Base-by-base conservation (phyloP, 2,113 vertebrate species). In the Castor canadensis region DNA sequence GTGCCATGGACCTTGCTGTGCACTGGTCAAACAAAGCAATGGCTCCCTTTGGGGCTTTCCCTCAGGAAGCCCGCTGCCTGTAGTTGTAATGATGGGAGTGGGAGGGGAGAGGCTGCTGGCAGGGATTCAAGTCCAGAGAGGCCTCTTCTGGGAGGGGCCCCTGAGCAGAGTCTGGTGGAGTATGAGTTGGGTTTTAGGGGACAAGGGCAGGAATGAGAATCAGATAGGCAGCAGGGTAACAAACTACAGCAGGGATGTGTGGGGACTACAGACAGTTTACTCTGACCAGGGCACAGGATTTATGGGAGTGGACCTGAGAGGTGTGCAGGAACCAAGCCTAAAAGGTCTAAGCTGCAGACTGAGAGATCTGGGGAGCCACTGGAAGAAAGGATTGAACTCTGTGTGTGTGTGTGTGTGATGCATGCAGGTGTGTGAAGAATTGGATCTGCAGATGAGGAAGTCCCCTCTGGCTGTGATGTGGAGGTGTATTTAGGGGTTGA, bases 1-100 rank as follows among this genome's bases (percentile, higher is more conserved):
- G 66, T 93, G 89, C 67, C 60, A 2, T 5, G 52, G 83, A 35
- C 47, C 32, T 62, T 28, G 1, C 20, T 22, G 56, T 43, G 43
- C 49, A 15, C 49, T 16, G 40, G 20, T 52, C n/a, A 49, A 56
- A 80, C 26, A 26, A 38, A 77, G 60, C 35, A 43, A 35, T 84
- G 56, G 19, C 5, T 9, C 9, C 4, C 4, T 9, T 0, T 5
- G 5, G 58, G 54, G n/a, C 38, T 16, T 20, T 77, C 35, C 56
- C 43, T 17, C 15, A 6, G 45, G 43, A 20, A 66, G 45, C 83
- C 60, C 43, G 1, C 45, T 7, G 35, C 69, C 15, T 43, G 9
- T 38, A 11, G 40, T 73, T 12, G 13, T 35, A 22, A 9, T 0
- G 2, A 17, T 2, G 30, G 4, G 45, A 16, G 35, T 32, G 13